Percentiles rank a stretch among this genome's conserved stretches.
phyloP scores from a whole-genome alignment of 2,113 vertebrate species.

The Catharus minimus region DNA sequence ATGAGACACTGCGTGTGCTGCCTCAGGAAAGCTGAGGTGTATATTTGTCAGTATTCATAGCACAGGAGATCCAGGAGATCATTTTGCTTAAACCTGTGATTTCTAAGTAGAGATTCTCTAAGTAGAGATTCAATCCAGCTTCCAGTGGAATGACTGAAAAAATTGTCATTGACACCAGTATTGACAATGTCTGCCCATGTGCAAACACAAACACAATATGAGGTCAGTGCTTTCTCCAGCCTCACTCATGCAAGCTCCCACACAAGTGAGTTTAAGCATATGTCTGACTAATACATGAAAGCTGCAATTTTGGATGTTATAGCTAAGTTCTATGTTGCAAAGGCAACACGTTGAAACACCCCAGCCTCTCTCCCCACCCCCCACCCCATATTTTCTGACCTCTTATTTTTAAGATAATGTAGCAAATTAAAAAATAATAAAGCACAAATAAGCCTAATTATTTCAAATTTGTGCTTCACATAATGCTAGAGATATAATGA shows the following conservation, averaged over 20 bases:
- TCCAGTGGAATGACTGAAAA: not conserved
- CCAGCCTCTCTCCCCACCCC: not conserved
- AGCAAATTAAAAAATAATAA: not conserved
- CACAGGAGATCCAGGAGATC: fast-evolving
- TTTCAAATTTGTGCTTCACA: not conserved
- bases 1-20: not conserved
- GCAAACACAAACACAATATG: not conserved
- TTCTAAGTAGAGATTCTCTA: not conserved
- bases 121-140: not conserved
- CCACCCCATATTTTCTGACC: fast-evolving
- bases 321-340: not conserved
- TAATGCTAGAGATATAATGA: not conserved
- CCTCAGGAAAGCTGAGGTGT: not conserved
- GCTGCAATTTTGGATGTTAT: not conserved
- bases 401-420: not conserved
- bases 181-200: fast-evolving
- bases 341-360: not conserved
- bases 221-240: not conserved
- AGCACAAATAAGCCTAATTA: not conserved
- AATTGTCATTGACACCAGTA: not conserved
- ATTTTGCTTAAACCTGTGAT: not conserved
- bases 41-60: not conserved
- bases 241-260: not conserved
- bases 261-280: not conserved
- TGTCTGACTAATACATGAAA: not conserved